These are phyloP conservation scores for Branchipolynoe longqiensis DNA, from an alignment of 2,888 invertebrate species.

Conservation along the genomic window DNA sequence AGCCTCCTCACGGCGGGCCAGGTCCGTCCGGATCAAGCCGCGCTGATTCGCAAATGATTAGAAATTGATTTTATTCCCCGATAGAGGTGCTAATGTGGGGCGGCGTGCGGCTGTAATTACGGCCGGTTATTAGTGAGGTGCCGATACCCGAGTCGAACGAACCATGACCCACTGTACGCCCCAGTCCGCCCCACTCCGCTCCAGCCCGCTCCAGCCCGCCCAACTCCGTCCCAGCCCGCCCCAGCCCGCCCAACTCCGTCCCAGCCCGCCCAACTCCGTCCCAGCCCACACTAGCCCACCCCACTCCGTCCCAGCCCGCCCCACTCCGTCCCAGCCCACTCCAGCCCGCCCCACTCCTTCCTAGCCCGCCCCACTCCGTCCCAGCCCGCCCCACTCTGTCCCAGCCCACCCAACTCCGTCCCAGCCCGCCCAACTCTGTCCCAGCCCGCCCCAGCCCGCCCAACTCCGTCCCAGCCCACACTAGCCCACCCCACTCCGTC, in stretches of 20 bases:
- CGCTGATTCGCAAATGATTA: conserved; percentile 48
- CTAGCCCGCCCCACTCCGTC: background rate
- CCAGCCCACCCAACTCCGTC: background rate
- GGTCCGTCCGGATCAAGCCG: conserved; percentile 24
- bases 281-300: too few species aligned
- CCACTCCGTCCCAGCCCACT: background rate
- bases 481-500: background rate
- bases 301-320: too few species aligned
- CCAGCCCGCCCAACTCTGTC: background rate
- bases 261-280: too few species aligned
- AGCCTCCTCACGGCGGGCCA: too few species aligned
- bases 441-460: background rate
- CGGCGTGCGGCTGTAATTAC: conserved; percentile 29
- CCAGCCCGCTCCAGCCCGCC: too few species aligned
- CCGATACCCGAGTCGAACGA: too few species aligned
- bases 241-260: too few species aligned
- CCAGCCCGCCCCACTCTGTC: background rate
- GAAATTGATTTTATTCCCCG: conserved; percentile 52
- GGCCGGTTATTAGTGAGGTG: background rate
- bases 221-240: too few species aligned
- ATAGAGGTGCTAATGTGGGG: too few species aligned
- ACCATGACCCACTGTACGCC: background rate
- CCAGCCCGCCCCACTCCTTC: background rate
- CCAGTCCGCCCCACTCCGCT: too few species aligned
- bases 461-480: background rate